A percentile compares a stretch with the other conserved stretches of the same genome.
Evolutionary conservation across 2,888 invertebrate genomes (phyloP).

Genomic region (Pheosia gnoma): DNA sequence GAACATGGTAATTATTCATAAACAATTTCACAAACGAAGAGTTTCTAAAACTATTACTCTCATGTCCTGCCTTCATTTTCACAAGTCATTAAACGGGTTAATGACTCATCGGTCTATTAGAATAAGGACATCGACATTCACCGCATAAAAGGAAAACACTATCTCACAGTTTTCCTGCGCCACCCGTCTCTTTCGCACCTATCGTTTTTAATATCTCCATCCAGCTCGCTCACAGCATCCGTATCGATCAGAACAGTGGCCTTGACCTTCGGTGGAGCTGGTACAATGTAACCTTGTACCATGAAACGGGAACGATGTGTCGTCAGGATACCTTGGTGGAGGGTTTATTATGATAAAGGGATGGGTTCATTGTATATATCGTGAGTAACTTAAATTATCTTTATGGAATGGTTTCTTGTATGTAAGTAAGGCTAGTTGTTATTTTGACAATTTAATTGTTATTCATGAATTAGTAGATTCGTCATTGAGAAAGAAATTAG

Average conservation of each 20-base stretch:
- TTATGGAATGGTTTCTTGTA: not conserved
- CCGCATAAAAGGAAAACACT: conserved; percentile 30
- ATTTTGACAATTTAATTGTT: too few species aligned
- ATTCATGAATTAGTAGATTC: too few species aligned
- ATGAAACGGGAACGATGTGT: conserved; percentile 24
- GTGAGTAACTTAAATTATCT: not conserved
- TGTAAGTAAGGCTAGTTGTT: too few species aligned
- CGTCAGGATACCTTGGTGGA: conserved; percentile 5
- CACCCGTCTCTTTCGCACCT: conserved; percentile 35
- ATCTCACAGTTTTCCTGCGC: conserved; percentile 15
- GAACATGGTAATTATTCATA: too few species aligned
- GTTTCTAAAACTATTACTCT: too few species aligned
- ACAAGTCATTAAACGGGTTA: conserved; percentile 8
- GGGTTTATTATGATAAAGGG: conserved; percentile 6
- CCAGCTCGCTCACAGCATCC: conserved; percentile 70
- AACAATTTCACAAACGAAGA: too few species aligned
- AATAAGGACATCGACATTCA: conserved; percentile 25
- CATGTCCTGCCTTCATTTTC: conserved; percentile 2
- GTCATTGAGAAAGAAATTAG: too few species aligned
- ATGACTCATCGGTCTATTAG: not conserved
- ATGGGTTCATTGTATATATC: not conserved
- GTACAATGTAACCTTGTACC: conserved; percentile 61
- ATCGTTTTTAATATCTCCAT: conserved; percentile 25
- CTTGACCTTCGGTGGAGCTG: conserved; percentile 66
- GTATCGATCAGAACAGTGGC: conserved; percentile 69